Evolutionary conservation across 2,797 vertebrate genomes (phyloP), one percentile per base, ranked within the genome.

Genomic region (Fistularia commersonii): DNA sequence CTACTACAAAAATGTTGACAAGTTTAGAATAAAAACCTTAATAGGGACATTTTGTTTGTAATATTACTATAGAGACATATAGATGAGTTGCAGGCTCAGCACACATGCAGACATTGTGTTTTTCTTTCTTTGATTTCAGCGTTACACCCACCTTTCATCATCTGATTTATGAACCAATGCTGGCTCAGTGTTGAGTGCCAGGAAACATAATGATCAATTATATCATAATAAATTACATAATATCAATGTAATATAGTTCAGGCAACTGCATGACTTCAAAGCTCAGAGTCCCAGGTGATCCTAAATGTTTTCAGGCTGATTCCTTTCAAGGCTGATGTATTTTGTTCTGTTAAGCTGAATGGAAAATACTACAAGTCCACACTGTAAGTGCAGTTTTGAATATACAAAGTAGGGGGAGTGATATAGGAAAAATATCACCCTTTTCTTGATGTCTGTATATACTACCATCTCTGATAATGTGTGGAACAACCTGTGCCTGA

Each of bases 141-240:
- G 57, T 62, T 80, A 54, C 70, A 43, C 64, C 54, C 51, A 64
- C 66, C 61, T 83, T 81, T 82, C 65, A 79, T 79, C 66, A 34
- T 64, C 57, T 80, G 79, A 85, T 85, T 86, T 82, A 83, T 79
- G 76, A 76, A 58, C 32, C 54, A 14, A 37, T 33, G 58, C 56
- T 56, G 69, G 40, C 69, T 79, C 51, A 54, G 69, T 4, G 72
- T 66, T 81, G 79, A 80, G 59, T 83, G 76, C 80, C 85, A 83
- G 79, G 65, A 82, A 81, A 85, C 74, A 76, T 78, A 80, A 81
- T 87, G 69, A 82, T 85, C 85, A 83, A 84, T 87, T 79, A 85
- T 79, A 66, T 70, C 58, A 64, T 80, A 74, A 71, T 80, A 66
- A 81, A 77, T 83, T 45, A 81, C 81, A 70, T 69, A 76, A 81